phyloP scores from a whole-genome alignment of 2,797 vertebrate species.

The Tenualosa ilisha region DNA sequence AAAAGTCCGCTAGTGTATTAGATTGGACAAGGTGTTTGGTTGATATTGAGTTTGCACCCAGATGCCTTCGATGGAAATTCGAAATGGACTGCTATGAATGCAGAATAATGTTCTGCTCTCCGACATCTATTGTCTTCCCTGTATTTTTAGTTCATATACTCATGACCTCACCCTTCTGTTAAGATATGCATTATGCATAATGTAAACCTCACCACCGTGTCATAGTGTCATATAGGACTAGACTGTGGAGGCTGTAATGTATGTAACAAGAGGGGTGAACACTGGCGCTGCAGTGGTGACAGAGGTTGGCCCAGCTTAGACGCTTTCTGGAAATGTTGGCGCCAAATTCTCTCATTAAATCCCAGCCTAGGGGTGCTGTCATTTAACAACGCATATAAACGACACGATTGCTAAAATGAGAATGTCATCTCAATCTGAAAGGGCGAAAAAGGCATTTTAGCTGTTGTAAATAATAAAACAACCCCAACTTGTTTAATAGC shows the following conservation, averaged over 20 bases:
- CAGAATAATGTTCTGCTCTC: background rate
- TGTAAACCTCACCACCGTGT: background rate
- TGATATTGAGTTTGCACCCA: background rate
- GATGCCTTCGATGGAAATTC: background rate
- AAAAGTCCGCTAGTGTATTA: background rate
- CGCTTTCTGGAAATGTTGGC: background rate
- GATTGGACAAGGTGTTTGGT: background rate
- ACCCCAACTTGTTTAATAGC: background rate
- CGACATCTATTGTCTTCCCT: background rate
- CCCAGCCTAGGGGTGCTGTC: constrained; percentile 11
- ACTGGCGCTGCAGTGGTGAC: background rate
- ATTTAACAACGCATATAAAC: background rate
- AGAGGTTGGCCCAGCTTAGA: background rate
- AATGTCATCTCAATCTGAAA: background rate
- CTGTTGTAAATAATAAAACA: background rate
- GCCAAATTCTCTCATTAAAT: constrained; percentile 2
- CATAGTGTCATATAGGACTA: background rate
- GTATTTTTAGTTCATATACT: background rate
- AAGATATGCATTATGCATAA: background rate
- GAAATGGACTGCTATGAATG: background rate
- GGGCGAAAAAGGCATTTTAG: background rate
- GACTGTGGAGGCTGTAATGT: background rate
- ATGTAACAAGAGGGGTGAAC: background rate
- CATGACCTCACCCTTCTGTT: background rate
- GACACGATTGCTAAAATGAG: constrained; percentile 13